phyloP scores from a whole-genome alignment of 2,797 vertebrate genomes.

The Rhodeus uyekii region DNA sequence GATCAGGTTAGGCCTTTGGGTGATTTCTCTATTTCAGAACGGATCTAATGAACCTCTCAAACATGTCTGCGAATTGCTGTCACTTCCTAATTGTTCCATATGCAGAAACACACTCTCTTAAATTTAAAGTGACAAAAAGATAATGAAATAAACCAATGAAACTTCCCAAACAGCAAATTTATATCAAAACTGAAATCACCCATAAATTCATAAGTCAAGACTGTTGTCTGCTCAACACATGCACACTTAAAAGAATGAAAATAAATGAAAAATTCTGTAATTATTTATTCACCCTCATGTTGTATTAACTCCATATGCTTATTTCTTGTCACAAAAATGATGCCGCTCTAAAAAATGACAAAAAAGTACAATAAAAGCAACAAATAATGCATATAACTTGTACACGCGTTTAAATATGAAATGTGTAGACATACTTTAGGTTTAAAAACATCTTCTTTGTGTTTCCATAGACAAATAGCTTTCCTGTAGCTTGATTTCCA shows the following conservation, averaged over 20 bases:
- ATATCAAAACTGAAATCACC: not conserved
- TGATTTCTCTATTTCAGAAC: slow-evolving; percentile 54
- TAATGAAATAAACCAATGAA: slow-evolving; percentile 28
- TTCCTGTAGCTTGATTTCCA: not conserved
- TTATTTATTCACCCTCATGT: slow-evolving; percentile 6
- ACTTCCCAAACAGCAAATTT: not conserved
- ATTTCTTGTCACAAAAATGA: not conserved
- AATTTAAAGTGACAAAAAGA: slow-evolving; percentile 50
- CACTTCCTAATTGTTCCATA: slow-evolving; percentile 55
- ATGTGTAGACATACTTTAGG: not conserved
- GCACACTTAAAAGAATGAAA: slow-evolving; percentile 1
- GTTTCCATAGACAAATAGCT: not conserved
- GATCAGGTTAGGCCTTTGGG: slow-evolving; percentile 52
- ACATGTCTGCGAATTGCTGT: slow-evolving; percentile 39
- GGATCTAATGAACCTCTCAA: slow-evolving; percentile 50
- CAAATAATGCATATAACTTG: not conserved
- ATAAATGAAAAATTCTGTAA: not conserved
- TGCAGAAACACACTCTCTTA: slow-evolving; percentile 41
- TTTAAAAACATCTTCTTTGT: not conserved
- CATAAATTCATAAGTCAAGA: not conserved
- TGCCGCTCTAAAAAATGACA: not conserved
- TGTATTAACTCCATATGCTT: not conserved
- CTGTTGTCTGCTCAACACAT: not conserved
- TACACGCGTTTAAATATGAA: not conserved
- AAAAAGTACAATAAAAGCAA: too few species aligned